Evolutionary conservation across 2,888 invertebrate species (phyloP), one percentile per base, ranked within the genome.

Genomic region (Temnothorax ravouxi): DNA sequence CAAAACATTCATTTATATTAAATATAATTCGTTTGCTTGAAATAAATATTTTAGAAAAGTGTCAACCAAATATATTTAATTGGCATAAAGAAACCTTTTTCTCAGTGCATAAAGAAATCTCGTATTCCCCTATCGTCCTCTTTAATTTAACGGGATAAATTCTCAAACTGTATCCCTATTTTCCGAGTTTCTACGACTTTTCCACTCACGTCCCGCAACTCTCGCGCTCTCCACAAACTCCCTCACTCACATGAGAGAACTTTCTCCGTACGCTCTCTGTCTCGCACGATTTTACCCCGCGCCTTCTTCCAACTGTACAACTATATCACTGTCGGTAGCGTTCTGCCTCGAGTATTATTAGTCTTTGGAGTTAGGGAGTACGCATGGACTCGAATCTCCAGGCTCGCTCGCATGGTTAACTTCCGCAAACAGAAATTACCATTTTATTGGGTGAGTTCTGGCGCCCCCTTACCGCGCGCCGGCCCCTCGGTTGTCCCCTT

Each of bases 381-480:
- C 93, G 93, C 94, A 92, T 91, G 93, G 93, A 94, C 93, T 93
- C 92, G 94, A 94, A 94, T 94, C 94, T 94, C 94, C 93, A 93
- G 91, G 91, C 93, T 90, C 91, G 92, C 93, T 94, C 94, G 94
- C 95, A 94, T 96, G 96, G 96, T 96, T 96, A 96, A 95, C 96
- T 95, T 96, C 95, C 95, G 96, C 96, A 96, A 96, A 96, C 96
- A 96, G 95, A 95, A 96, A 96, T 96, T 96, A 96, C 96, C 96
- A 96, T 96, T 96, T 96, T 96, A 96, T 96, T 96, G 96, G 94
- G 89, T 92, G 94, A 95, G 94, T 94, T 94, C 93, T 93, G 90
- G 90, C 92, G 90, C 88, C 90, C 93, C 92, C 92, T 92, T 91
- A 91, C 90, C 88, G 88, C 84, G 86, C 86, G 86, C 86, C 90